Base-by-base conservation (phyloP, 2,888 invertebrate species). In the Mimachlamys varia region DNA sequence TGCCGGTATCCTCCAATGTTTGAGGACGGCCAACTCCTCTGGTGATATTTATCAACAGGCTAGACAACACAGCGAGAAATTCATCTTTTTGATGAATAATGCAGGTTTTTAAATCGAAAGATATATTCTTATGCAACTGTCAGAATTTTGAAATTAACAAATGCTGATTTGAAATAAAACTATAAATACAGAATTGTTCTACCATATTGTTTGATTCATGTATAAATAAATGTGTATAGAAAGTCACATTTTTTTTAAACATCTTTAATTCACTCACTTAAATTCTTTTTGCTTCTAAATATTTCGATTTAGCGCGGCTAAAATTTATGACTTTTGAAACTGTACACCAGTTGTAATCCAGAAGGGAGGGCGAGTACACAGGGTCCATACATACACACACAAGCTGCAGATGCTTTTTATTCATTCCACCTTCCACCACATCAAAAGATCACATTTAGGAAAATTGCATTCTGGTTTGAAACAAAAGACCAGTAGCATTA, bases 401-500 rank as follows among this genome's bases (percentile, higher is more conserved):
- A 22, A 19, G 58, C n/a, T 58, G n/a, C 76, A 76, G 76, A 76
- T 76, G 76, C 76, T 12, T 76, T 76, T 33, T 53, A 53, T 53
- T 53, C 53, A 19, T 53, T 53, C 53, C 53, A 53, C 53, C 53
- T 53, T 27, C 76, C 12, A 33, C 76, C 76, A 76, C 76, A 76
- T 76, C 76, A 76, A 76, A 76, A 76, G 76, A 19, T 76, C 27
- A 76, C 33, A 76, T 76, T 76, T 76, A 76, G 76, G 62, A 76
- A 76, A 76, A 76, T 76, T 76, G 22, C 76, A 76, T 76, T 76
- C 76, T 76, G 76, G 76, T 76, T 76, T 76, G 76, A 76, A 76
- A 76, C 76, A 76, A 76, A 76, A 76, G 76, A 76, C 76, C 33
- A 76, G 76, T 76, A 76, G 76, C 76, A 76, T 76, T 33, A 76